Base-by-base conservation (phyloP, 1,140 invertebrate species). In the Drosophila nigrodunni region DNA sequence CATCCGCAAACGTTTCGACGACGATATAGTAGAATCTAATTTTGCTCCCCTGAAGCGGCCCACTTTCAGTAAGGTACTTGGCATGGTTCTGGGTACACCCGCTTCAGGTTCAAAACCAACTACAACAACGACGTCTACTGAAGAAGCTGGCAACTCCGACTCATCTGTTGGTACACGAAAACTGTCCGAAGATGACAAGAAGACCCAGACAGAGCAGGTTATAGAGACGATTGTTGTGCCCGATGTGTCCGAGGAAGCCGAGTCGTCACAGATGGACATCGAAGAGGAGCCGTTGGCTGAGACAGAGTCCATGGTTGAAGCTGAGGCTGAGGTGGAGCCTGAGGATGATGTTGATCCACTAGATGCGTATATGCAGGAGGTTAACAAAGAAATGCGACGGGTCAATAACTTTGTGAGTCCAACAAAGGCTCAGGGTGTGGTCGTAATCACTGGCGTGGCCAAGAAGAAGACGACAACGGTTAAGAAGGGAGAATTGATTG, bases 361-460 rank as follows among this genome's bases (percentile, higher is more conserved):
- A 6, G 98, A 99, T 95, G 98, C 98, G 7, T 99, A 97, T 90
- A 99, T 99, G 98, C 95, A 96, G 92, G 97, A 95, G 92, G 94
- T 95, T 54, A 93, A 93, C 78, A 94, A 95, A 93, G 97, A 99
- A 94, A 97, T 98, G 11, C 94, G 97, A n/a, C 97, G 98, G 93
- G 96, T 98, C 1, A 97, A 97, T 92, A 96, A 97, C 92, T 93
- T 96, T 39, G 88, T 93, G 2, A 88, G 34, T 61, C 82, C 11
- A 35, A 66, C 68, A 50, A 72, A 80, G 37, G 30, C 80, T n/a
- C 55, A 82, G 87, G 57, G 95, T 18, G 94, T 97, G 1, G 95
- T 97, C 8, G 96, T 98, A 62, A 94, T 98, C 4, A 97, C 96
- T n/a, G 98, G 97, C 9, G 96, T 98, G 7, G 97, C 97, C 13